These are phyloP conservation scores for Drosophila sp. DNA, from an alignment of 1,140 invertebrate species.

Conservation along the genomic window DNA sequence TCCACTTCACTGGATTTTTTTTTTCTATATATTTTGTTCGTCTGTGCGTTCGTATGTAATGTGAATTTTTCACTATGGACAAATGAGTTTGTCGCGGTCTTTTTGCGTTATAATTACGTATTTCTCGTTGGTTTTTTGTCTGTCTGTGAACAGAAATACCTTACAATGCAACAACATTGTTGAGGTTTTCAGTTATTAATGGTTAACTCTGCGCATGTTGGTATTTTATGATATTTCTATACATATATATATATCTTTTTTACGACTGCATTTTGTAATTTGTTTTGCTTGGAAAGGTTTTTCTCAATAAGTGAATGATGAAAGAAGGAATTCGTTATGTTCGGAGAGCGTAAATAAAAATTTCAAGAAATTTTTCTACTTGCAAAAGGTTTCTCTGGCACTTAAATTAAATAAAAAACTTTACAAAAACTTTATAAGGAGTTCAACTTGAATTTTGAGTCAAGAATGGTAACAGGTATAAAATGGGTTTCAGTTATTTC, in stretches of 20 bases:
- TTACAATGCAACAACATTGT: slow-evolving; percentile 64
- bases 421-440: too few relatives aligned
- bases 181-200: slow-evolving; percentile 73
- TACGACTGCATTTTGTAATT: slow-evolving; percentile 56
- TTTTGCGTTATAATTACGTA: slow-evolving; percentile 78
- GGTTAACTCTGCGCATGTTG: slow-evolving; percentile 68
- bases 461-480: too few relatives aligned
- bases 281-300: slow-evolving; percentile 28
- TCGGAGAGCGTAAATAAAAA: slow-evolving; percentile 15
- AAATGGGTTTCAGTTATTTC: too few relatives aligned
- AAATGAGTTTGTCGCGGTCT: slow-evolving; percentile 79
- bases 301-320: slow-evolving; percentile 15
- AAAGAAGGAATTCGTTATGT: slow-evolving; percentile 25
- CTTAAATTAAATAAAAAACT: too few relatives aligned
- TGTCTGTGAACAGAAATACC: slow-evolving; percentile 54
- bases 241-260: background rate
- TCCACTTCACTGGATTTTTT: slow-evolving; percentile 19
- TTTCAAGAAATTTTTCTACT: background rate
- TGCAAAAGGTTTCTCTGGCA: background rate
- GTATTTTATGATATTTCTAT: slow-evolving; percentile 50
- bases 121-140: slow-evolving; percentile 44
- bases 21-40: background rate
- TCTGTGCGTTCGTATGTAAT: slow-evolving; percentile 43
- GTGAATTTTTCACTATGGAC: slow-evolving; percentile 77
- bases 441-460: too few relatives aligned